Base-by-base conservation (phyloP, 1,140 invertebrate species). In the Magallana ariakensis region DNA sequence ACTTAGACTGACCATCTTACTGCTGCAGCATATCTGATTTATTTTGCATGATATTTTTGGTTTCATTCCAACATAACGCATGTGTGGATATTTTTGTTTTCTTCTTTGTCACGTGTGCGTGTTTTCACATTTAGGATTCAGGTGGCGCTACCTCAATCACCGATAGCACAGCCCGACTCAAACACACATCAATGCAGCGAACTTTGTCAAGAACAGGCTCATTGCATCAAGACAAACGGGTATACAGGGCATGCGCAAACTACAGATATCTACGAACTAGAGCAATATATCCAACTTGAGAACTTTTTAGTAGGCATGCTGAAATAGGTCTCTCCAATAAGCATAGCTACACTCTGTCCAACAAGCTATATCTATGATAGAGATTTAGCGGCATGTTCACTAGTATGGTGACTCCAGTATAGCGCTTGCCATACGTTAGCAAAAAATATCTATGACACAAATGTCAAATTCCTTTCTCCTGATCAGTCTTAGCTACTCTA, bases 141-240 rank as follows among this genome's bases (percentile, higher is more conserved):
- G 90, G 89, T 70, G 92, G 92, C 53, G 88, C 82, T 84, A 92
- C 91, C 66, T 90, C 83, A 54, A 90, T 86, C 54, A 62, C 81
- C 16, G 46, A 66, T 16, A 46, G 56, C 54, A 84, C 26, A 84
- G 16, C 26, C 16, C 66, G 66, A 75, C 66, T 75, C 66, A 75
- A 75, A 75, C 66, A 75, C 22, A 75, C 66, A 0, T 84, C 83
- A 84, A 82, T 82, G 80, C 80, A 26, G 55, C 46, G 80, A 82
- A 55, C 46, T n/a, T 82, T 82, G 33, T 82, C 80, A 26, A 54
- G 80, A 56, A 82, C 80, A 54, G 46, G 33, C 55, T 82, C 80
- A 54, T n/a, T 82, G 15, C 80, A 82, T 19, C 80, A 55, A 82
- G 80, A 82, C 55, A 82, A 82, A 82, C 33, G 80, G 80, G 80